Percentiles rank a stretch among this genome's conserved stretches.
Conservation (phyloP, 2,113 vertebrate genomes). For the Pyrgilauda ruficollis region DNA sequence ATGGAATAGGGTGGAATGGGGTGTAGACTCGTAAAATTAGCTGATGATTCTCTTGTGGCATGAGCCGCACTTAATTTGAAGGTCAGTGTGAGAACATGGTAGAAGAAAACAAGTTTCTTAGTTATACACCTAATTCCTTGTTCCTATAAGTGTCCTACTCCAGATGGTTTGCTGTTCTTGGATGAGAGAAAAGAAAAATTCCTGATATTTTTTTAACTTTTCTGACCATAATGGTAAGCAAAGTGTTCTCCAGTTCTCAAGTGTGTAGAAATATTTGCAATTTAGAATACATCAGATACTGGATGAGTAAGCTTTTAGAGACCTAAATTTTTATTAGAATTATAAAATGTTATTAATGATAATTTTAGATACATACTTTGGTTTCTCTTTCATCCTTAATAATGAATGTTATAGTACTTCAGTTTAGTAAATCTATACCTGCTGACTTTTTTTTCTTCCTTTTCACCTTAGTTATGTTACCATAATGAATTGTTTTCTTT, state of each 20-base stretch:
- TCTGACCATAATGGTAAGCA: background rate
- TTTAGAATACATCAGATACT: background rate
- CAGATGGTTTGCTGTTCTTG: background rate
- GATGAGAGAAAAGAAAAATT: background rate
- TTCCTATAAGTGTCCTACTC: background rate
- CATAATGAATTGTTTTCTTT: background rate
- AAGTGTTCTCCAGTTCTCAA: background rate
- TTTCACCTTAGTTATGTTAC: background rate
- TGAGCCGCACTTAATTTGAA: background rate
- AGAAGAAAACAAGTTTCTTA: background rate
- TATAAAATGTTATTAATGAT: background rate
- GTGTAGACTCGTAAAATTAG: background rate
- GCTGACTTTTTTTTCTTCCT: background rate
- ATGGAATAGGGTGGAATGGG: background rate
- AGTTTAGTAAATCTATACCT: background rate
- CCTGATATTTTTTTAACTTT: background rate
- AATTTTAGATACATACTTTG: background rate
- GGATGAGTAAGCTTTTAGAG: background rate
- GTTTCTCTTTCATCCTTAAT: background rate
- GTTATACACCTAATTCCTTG: background rate
- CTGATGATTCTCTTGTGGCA: background rate
- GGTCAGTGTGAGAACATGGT: background rate
- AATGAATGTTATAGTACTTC: background rate
- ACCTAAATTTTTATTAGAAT: background rate
- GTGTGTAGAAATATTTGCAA: background rate